Conservation (phyloP, 2,888 invertebrate species). For the Acronicta psi region DNA sequence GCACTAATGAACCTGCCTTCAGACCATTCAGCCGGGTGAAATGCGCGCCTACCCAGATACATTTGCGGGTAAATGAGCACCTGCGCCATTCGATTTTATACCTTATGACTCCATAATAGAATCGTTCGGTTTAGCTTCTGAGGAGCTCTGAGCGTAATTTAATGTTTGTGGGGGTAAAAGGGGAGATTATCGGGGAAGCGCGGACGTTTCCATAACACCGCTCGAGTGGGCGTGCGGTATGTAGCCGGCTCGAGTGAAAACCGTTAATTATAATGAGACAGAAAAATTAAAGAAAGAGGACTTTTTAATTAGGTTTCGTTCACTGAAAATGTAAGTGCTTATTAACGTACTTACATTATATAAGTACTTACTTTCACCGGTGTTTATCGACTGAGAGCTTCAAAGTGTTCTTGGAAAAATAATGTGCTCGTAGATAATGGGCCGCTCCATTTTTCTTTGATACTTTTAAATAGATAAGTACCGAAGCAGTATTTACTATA, state of each 20-base stretch:
- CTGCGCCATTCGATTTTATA: constrained; percentile 53
- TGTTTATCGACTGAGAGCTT: too few relatives aligned
- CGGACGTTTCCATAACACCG: constrained; percentile 62
- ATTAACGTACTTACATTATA: constrained; percentile 7
- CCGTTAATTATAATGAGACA: constrained; percentile 51
- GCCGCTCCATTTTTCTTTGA: too few relatives aligned
- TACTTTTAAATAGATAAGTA: too few relatives aligned
- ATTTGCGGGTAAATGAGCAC: constrained; percentile 59
- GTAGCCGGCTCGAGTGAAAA: constrained; percentile 37
- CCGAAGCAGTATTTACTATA: too few relatives aligned
- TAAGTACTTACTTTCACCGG: too few relatives aligned
- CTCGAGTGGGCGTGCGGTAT: constrained; percentile 53
- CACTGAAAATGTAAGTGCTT: constrained; percentile 7
- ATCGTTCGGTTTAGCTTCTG: constrained; percentile 30
- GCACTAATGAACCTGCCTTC: constrained; percentile 78
- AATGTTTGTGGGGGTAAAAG: constrained; percentile 56
- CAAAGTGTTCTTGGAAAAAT: too few relatives aligned
- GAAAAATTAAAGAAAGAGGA: constrained; percentile 36
- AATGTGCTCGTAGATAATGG: too few relatives aligned
- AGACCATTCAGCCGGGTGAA: constrained; percentile 65
- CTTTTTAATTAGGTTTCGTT: constrained; percentile 27
- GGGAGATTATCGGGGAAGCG: constrained; percentile 63
- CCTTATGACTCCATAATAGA: constrained; percentile 55
- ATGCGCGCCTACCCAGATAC: constrained; percentile 57
- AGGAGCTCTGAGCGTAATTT: constrained; percentile 38